A percentile compares a stretch with the other conserved stretches of the same genome.
phyloP scores from a whole-genome alignment of 2,797 vertebrate species.

The Podargus strigoides region DNA sequence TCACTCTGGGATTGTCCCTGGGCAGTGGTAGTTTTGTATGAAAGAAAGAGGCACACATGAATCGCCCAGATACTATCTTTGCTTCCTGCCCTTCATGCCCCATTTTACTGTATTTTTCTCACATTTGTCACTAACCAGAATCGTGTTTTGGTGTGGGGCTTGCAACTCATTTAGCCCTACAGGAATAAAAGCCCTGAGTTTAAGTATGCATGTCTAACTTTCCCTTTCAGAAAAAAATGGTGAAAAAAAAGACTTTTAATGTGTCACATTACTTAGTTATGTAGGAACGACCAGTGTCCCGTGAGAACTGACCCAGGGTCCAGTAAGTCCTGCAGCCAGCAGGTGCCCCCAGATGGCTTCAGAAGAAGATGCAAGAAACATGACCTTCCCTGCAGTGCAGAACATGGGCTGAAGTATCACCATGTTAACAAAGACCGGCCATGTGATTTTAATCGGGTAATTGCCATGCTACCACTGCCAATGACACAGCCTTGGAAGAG shows the following conservation, averaged over 20 bases:
- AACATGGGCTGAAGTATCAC: not conserved
- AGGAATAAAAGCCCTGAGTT: not conserved
- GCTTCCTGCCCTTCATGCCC: not conserved
- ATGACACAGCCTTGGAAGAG: not conserved
- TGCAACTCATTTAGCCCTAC: not conserved
- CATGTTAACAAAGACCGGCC: not conserved
- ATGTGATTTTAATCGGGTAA: not conserved
- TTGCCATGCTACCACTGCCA: not conserved
- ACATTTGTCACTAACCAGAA: not conserved
- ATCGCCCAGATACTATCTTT: not conserved
- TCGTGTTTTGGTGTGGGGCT: not conserved
- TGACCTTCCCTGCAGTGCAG: not conserved
- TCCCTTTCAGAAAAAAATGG: not conserved
- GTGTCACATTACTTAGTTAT: not conserved
- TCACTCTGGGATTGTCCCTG: not conserved
- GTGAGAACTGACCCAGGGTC: not conserved
- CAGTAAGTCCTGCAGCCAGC: not conserved
- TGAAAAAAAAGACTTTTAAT: not conserved
- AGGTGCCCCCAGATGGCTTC: conserved; percentile 14
- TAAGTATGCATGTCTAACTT: not conserved
- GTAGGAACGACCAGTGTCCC: not conserved
- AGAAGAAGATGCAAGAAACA: not conserved
- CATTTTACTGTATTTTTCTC: not conserved
- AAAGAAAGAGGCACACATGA: not conserved
- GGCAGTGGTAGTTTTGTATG: not conserved